phyloP scores from a whole-genome alignment of 1,140 invertebrate species.

The Anthonomus grandis region DNA sequence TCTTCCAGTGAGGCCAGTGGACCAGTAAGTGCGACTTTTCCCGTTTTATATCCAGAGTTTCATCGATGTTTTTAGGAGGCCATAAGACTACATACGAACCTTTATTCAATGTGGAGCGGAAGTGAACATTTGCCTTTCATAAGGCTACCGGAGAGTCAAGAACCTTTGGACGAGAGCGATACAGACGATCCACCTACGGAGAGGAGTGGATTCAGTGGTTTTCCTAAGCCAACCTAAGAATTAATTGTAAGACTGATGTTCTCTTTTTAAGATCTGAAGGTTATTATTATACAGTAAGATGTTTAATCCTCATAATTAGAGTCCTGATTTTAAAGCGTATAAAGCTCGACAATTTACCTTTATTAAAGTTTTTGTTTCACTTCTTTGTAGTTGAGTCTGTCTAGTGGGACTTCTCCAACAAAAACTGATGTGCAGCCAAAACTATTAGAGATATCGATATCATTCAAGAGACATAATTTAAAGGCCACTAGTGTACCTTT shows the following conservation, averaged over 20 bases:
- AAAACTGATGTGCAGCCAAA: too few relatives aligned
- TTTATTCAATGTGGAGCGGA: slow-evolving; percentile 51
- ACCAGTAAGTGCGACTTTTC: slow-evolving; percentile 47
- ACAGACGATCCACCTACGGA: slow-evolving; percentile 45
- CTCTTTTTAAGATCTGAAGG: too few relatives aligned
- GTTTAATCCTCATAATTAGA: too few relatives aligned
- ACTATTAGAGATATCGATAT: too few relatives aligned
- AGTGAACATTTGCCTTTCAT: slow-evolving; percentile 50
- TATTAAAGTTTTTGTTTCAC: too few relatives aligned
- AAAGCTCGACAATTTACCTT: too few relatives aligned
- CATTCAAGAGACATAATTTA: too few relatives aligned
- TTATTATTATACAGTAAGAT: too few relatives aligned
- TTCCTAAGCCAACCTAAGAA: slow-evolving; percentile 43
- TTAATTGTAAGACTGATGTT: slow-evolving; percentile 14
- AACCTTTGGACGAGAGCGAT: slow-evolving; percentile 48
- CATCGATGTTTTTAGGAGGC: slow-evolving; percentile 42
- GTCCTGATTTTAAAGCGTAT: too few relatives aligned
- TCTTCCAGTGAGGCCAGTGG: slow-evolving; percentile 53
- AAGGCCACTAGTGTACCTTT: too few relatives aligned
- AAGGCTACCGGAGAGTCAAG: slow-evolving; percentile 48
- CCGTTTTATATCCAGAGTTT: not conserved
- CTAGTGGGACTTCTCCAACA: too few relatives aligned
- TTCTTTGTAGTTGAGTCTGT: too few relatives aligned
- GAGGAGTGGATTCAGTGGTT: slow-evolving; percentile 33
- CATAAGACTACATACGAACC: slow-evolving; percentile 44